Percentiles rank a stretch among this genome's conserved stretches.
phyloP scores from a whole-genome alignment of 2,113 vertebrate genomes.

The Clarias gariepinus region DNA sequence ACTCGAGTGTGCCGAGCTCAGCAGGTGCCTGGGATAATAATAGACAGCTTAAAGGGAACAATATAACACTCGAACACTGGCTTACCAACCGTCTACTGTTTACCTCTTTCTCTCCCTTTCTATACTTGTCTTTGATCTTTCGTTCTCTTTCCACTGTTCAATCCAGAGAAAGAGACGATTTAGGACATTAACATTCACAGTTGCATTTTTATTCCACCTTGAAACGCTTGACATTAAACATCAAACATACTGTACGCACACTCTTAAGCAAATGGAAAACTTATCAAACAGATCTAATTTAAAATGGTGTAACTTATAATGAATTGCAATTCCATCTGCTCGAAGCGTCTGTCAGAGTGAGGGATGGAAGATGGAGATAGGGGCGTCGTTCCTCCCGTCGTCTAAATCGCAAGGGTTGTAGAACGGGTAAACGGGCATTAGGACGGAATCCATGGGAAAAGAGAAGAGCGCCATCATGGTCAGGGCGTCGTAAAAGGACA shows the following conservation, averaged over 20 bases:
- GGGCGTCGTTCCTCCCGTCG: conserved; percentile 63
- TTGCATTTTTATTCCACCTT: background rate
- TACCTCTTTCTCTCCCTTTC: background rate
- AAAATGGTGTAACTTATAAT: background rate
- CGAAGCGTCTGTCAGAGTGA: conserved; percentile 57
- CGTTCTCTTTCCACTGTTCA: background rate
- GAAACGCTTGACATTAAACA: background rate
- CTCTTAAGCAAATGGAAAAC: background rate
- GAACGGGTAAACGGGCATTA: conserved; percentile 67
- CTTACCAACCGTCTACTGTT: background rate
- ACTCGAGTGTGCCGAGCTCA: conserved; percentile 1
- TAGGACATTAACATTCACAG: no score
- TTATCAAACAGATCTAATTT: background rate
- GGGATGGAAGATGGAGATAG: conserved; percentile 66
- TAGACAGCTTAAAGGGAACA: conserved; percentile 60
- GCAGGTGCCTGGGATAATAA: conserved; percentile 59
- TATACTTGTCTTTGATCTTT: background rate
- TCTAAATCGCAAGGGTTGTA: conserved; percentile 65
- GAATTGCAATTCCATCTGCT: background rate
- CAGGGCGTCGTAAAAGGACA: conserved; percentile 74
- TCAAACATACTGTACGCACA: background rate
- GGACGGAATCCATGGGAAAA: conserved; percentile 61
- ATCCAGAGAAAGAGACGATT: background rate
- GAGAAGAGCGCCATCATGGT: conserved; percentile 72
- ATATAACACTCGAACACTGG: conserved; percentile 10